Evolutionary conservation across 2,888 invertebrate genomes (phyloP), one percentile per base, ranked within the genome.

Genomic region (Alcis repandata): DNA sequence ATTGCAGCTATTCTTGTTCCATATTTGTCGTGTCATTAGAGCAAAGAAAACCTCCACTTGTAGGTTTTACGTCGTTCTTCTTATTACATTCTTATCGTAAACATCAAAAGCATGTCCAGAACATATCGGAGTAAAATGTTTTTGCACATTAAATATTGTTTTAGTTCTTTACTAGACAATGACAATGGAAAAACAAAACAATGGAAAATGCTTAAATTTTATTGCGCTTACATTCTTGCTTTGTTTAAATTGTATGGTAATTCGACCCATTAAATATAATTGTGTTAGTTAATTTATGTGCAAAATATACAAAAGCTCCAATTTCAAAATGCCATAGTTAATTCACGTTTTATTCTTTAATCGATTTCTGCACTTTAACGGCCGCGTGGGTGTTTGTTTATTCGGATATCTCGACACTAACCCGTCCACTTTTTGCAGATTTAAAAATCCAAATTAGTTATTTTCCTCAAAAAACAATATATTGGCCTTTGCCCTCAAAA

Each of bases 321-420:
- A 53, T 69, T 72, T 58, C 58, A 7, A 66, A 71, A 72, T 69
- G 70, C 66, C 69, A 69, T 57, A 67, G 65, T 69, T 65, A 70
- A 65, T 67, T 61, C 45, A 60, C 38, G 63, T 43, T 63, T 68
- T 69, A 57, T 48, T 60, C 63, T 59, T 71, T 68, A 64, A 71
- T 69, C 52, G 63, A 61, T 61, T 49, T 68, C 48, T 71, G 67
- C 71, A 73, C 38, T 65, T 69, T 70, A 48, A 63, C 69, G 41
- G 40, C 57, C 63, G 76, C 70, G 83, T 80, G 62, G 80, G 79
- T 65, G 75, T 79, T 68, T 79, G 69, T 79, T 79, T 78, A 72
- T 77, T 69, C 65, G 63, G 22, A 53, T 43, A 40, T 66, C 38
- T 54, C 38, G 11, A 22, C n/a, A 40, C 52, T 15, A 33, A 53